Evolutionary conservation across 2,888 invertebrate genomes (phyloP), one percentile per base, ranked within the genome.

Genomic region (Capitulum mitella): DNA sequence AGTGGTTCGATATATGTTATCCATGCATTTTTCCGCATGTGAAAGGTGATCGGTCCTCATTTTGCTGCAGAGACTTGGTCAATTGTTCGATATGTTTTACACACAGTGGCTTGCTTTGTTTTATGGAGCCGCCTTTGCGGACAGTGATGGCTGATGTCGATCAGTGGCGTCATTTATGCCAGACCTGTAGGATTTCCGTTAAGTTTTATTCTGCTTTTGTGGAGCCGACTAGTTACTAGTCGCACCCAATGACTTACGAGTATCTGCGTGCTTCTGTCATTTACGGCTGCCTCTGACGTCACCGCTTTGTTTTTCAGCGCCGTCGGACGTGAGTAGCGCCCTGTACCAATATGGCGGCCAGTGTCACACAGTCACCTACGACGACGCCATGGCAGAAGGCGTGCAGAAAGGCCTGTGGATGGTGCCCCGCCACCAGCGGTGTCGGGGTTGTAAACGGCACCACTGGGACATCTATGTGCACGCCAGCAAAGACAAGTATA

Each of bases 331-430:
- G 5, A 70, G 2, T 3, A 34, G 64, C 32, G 64, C 19, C 16
- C 34, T 70, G 37, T 70, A 70, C 64, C 64, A 70, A 3, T 70
- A 70, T 22, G 64, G 64, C 16, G 61, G 61, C 32, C 61, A 61
- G 61, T 61, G 61, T 61, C 61, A 70, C 64, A 70, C 64, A 22
- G 64, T 70, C 32, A 32, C 3, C 14, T 70, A 37, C 64, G 14
- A 32, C 3, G 37, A 34, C 34, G 19, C 1, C 22, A 0, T 22
- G 37, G 64, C 64, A 19, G 64, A 70, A 22, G 64, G 64, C 22
- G 64, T 70, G 22, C 64, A 34, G 37, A 34, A 32, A 1, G 64
- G 64, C 19, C 22, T 70, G 14, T 70, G 64, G 64, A 34, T 70
- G 34, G 2, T 1, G 22, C 64, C 37, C 19, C 19, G 32, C 5